Evolutionary conservation across 2,888 invertebrate genomes (phyloP).

Genomic region (Steromphala cineraria): DNA sequence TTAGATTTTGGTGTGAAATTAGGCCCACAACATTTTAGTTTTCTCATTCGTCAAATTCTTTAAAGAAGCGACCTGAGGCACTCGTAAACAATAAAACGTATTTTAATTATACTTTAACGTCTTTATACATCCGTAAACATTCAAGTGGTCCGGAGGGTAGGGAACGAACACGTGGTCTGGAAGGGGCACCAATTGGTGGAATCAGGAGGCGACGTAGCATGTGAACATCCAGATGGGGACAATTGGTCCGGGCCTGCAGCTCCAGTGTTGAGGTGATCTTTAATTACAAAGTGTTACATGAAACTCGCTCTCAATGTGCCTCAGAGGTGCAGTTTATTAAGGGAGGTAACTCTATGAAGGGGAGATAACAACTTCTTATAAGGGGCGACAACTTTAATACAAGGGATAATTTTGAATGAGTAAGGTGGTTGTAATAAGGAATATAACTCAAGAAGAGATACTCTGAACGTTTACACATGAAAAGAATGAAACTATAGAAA

Average conservation of each 20-base stretch:
- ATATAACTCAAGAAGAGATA: too few species aligned
- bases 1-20: not conserved
- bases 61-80: not conserved
- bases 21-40: not conserved
- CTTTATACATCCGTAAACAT: not conserved
- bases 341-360: too few species aligned
- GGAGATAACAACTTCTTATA: too few species aligned
- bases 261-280: not conserved
- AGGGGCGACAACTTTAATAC: too few species aligned
- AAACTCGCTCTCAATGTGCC: not conserved
- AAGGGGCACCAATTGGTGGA: not conserved
- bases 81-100: not conserved
- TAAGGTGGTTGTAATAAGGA: too few species aligned
- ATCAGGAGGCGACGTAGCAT: not conserved
- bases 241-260: not conserved
- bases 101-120: not conserved
- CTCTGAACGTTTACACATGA: too few species aligned
- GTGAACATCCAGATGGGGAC: not conserved
- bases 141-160: not conserved
- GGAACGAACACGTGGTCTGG: not conserved
- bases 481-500: too few species aligned
- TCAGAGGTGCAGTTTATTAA: too few species aligned
- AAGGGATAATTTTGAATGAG: too few species aligned
- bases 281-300: not conserved
- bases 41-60: constrained; percentile 7